These are phyloP conservation scores for Gymnoscelis rufifasciata DNA, from an alignment of 2,888 invertebrate species.

Conservation along the genomic window DNA sequence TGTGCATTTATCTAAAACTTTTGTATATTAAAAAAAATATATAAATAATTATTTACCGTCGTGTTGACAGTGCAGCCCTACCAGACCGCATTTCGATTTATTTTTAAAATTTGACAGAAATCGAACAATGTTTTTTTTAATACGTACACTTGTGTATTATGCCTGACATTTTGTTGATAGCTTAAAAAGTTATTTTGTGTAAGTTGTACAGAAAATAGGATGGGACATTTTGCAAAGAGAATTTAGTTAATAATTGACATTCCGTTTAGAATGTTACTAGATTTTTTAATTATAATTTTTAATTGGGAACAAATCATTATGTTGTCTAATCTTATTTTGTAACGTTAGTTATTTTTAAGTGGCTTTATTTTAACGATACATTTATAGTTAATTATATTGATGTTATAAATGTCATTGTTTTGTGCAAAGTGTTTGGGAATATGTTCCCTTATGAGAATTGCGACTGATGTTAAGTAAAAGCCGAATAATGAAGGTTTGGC, in stretches of 20 bases:
- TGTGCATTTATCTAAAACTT: slow-evolving; percentile 67
- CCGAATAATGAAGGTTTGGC: slow-evolving; percentile 52
- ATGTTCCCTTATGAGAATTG: slow-evolving; percentile 67
- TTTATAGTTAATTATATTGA: slow-evolving; percentile 74
- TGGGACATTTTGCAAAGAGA: slow-evolving; percentile 79
- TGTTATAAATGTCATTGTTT: slow-evolving; percentile 77
- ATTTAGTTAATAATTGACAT: slow-evolving; percentile 76
- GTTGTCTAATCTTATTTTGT: slow-evolving; percentile 79
- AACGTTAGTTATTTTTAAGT: slow-evolving; percentile 78
- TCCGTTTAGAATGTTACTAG: slow-evolving; percentile 79
- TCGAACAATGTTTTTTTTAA: slow-evolving; percentile 63
- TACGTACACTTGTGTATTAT: slow-evolving; percentile 68
- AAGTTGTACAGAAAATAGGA: slow-evolving; percentile 78
- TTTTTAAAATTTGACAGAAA: slow-evolving; percentile 20
- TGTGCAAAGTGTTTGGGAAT: slow-evolving; percentile 72
- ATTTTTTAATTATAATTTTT: slow-evolving; percentile 66
- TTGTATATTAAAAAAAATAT: slow-evolving; percentile 46
- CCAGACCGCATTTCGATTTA: slow-evolving; percentile 71
- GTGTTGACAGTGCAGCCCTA: slow-evolving; percentile 59
- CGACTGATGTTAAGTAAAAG: slow-evolving; percentile 74
- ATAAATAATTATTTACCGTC: slow-evolving; percentile 49
- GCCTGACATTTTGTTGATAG: slow-evolving; percentile 72
- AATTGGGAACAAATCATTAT: slow-evolving; percentile 78
- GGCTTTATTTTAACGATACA: slow-evolving; percentile 71
- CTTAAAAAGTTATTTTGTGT: slow-evolving; percentile 73